Conservation (phyloP, 2,113 vertebrate genomes). For the Merops nubicus region DNA sequence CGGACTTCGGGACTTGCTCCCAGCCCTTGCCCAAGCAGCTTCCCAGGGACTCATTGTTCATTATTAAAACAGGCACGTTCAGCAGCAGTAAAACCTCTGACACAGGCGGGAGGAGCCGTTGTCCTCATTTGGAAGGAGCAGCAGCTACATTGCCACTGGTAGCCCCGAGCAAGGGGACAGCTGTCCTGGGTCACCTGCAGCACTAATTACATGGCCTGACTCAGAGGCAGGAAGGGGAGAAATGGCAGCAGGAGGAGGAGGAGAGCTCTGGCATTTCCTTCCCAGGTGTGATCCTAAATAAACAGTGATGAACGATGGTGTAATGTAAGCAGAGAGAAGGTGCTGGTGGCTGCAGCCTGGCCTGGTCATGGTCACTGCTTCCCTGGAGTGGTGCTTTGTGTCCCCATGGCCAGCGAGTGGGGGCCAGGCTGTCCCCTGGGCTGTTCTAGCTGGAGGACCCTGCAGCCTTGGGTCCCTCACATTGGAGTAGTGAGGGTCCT, state of each 20-base stretch:
- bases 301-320: background rate
- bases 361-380: accelerated
- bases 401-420: accelerated
- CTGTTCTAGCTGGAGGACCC: background rate
- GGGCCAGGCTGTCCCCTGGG: background rate
- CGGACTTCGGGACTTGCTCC: background rate
- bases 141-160: background rate
- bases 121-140: background rate
- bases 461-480: background rate
- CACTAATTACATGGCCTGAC: background rate
- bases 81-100: background rate
- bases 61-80: background rate
- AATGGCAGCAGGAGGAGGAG: background rate
- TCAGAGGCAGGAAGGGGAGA: background rate
- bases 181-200: background rate
- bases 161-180: background rate
- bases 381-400: background rate
- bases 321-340: background rate
- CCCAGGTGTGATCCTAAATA: background rate
- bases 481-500: background rate
- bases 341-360: background rate
- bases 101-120: background rate
- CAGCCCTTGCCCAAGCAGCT: background rate
- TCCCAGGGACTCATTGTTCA: background rate
- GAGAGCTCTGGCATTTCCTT: background rate